These are phyloP conservation scores for Celastrina argiolus DNA, from an alignment of 2,888 invertebrate genomes.

Conservation along the genomic window DNA sequence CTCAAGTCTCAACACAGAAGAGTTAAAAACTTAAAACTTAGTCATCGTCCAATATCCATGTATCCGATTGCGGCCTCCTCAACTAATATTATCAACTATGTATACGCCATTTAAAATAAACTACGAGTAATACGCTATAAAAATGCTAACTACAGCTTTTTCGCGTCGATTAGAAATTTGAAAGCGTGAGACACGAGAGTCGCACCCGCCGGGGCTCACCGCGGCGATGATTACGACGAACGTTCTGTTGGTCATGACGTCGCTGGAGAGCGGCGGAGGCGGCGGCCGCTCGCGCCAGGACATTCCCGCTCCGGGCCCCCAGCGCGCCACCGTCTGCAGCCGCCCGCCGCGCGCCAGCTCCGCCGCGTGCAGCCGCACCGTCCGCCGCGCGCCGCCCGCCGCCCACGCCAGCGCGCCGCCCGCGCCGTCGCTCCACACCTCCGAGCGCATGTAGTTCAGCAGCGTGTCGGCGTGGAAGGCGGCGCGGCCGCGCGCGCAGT, in stretches of 20 bases:
- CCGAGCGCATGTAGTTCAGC: constrained; percentile 63
- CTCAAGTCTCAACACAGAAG: too few species aligned
- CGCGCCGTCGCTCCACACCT: constrained; percentile 29
- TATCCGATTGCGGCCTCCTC: too few species aligned
- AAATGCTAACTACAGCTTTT: too few species aligned
- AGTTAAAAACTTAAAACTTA: too few species aligned
- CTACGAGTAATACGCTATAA: too few species aligned
- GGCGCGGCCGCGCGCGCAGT: constrained; percentile 47
- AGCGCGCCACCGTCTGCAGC: constrained; percentile 26
- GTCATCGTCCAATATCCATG: too few species aligned
- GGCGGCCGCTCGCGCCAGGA: constrained; percentile 13
- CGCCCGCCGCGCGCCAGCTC: constrained; percentile 33
- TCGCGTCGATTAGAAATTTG: too few species aligned
- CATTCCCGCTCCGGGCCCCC: constrained; percentile 21
- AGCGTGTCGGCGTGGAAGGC: constrained; percentile 65
- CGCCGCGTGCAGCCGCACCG: constrained; percentile 30
- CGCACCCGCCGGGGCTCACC: background rate
- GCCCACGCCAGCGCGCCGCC: constrained; percentile 30
- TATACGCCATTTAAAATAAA: too few species aligned
- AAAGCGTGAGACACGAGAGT: background rate
- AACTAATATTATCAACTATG: too few species aligned
- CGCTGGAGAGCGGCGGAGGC: constrained; percentile 22
- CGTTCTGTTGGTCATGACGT: constrained; percentile 24
- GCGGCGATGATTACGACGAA: constrained; percentile 25
- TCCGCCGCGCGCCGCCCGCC: constrained; percentile 27